Base-by-base conservation (phyloP, 2,797 vertebrate species). In the Enteromius radiatus region DNA sequence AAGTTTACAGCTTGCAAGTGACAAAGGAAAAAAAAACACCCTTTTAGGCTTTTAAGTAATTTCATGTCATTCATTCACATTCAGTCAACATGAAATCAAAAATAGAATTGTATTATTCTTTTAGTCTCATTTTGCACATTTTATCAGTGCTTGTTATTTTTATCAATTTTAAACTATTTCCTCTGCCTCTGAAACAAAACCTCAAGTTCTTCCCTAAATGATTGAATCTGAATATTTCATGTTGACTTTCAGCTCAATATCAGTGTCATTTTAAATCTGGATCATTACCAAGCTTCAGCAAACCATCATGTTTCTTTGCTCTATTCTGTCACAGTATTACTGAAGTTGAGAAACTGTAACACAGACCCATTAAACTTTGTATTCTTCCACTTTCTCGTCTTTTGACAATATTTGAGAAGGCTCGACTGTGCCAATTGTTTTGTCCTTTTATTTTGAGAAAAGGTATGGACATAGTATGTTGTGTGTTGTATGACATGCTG, bases 311-410 rank as follows among this genome's bases (percentile, higher is more conserved):
- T 88, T 89, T 89, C 86, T 89, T 88, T 88, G 75, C 77, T 86
- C 84, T 82, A 65, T 64, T 86, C 67, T 65, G 59, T 84, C 71
- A 67, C 68, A 61, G 75, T 84, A 71, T 79, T 87, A 74, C 4
- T 76, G 80, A 75, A 84, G 71, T 28, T 86, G 52, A 84, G 28
- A 81, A 73, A 52, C 59, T 84, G 77, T 77, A 84, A 88, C 68
- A 74, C 61, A 71, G 70, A 41, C 59, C 56, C 65, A 41, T 85
- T 93, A 93, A 91, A 93, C 89, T 90, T 89, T 90, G 84, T 91
- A 89, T 87, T 90, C 90, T 88, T 70, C 26, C 67, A 67, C 17
- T 41, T n/a, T 85, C 47, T 83, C 52, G 38, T 28, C 15, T 33
- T 69, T 31, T 65, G 19, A 31, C 38, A 70, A 14, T 43, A 21